Evolutionary conservation across 2,797 vertebrate genomes (phyloP).

Genomic region (Vultur gryphus): DNA sequence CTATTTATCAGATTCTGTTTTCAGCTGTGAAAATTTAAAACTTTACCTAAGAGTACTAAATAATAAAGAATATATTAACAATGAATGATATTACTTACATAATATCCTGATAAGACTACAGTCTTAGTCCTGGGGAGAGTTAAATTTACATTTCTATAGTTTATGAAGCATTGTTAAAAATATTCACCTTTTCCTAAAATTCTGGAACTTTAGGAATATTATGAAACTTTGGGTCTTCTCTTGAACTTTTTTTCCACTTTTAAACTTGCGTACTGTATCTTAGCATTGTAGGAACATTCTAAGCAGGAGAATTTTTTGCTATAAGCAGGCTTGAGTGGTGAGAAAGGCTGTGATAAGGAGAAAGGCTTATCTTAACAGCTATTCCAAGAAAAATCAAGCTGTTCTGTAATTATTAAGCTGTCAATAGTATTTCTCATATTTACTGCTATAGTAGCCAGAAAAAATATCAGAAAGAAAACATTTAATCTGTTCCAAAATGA

Average conservation of each 20-base stretch:
- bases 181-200: neutral
- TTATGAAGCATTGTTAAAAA: neutral
- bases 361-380: neutral
- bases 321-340: neutral
- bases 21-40: neutral
- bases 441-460: neutral
- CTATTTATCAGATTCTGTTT: neutral
- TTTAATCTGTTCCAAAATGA: neutral
- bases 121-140: neutral
- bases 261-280: neutral
- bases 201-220: neutral
- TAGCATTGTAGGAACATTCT: neutral
- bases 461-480: neutral
- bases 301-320: neutral
- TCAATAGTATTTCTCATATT: neutral
- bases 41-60: neutral
- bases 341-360: neutral
- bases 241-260: neutral
- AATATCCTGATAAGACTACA: neutral
- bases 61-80: neutral
- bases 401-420: neutral
- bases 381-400: neutral
- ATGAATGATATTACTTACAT: neutral
- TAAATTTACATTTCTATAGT: neutral
- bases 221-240: neutral